These are phyloP conservation scores for Drosophila borealis DNA, from an alignment of 2,888 invertebrate genomes.

Conservation along the genomic window DNA sequence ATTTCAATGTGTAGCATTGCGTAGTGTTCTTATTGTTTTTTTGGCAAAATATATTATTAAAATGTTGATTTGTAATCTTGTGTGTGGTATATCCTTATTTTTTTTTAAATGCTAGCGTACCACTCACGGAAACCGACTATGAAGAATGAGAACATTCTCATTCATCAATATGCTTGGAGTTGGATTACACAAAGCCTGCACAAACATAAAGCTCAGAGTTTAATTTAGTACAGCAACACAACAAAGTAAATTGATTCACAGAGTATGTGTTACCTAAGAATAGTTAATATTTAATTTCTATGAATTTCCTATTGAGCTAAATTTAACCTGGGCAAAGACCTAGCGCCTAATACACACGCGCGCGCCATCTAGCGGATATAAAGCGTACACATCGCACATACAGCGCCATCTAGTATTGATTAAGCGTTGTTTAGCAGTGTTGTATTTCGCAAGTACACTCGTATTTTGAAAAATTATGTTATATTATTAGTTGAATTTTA, in stretches of 20 bases:
- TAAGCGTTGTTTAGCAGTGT: conserved; percentile 1
- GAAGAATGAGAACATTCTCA: neutral
- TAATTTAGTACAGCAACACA: too few species aligned
- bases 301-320: neutral
- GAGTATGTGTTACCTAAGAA: too few species aligned
- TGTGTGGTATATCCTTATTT: neutral
- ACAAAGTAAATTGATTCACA: too few species aligned
- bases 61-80: conserved; percentile 42
- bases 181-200: neutral
- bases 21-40: conserved; percentile 44
- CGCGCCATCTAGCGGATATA: conserved; percentile 14
- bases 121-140: neutral
- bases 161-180: neutral
- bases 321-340: too few species aligned
- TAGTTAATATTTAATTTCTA: too few species aligned
- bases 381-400: neutral
- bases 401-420: conserved; percentile 14
- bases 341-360: neutral
- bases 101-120: neutral
- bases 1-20: conserved; percentile 42
- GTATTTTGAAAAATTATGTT: too few species aligned
- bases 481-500: too few species aligned
- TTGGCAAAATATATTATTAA: conserved; percentile 47
- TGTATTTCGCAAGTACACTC: neutral
- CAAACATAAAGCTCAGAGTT: neutral